phyloP scores from a whole-genome alignment of 2,797 vertebrate species.

The Syngnathus rostellatus region DNA sequence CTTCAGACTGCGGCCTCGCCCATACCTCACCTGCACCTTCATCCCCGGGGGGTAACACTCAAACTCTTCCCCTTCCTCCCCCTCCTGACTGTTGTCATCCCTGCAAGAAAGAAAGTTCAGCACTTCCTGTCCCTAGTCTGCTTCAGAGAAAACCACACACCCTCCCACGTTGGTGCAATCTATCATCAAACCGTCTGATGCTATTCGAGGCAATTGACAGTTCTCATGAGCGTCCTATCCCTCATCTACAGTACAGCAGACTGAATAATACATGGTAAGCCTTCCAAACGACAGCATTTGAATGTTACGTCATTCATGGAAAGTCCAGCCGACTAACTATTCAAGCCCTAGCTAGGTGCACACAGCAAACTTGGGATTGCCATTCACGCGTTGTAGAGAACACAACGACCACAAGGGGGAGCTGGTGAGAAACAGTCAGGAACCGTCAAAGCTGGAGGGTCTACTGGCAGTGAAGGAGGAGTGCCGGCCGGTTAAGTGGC shows the following conservation, averaged over 20 bases:
- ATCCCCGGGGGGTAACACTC: constrained; percentile 83
- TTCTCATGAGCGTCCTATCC: constrained; percentile 33
- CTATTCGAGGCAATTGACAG: constrained; percentile 14
- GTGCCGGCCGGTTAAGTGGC: constrained; percentile 43
- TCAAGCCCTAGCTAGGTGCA: constrained; percentile 35
- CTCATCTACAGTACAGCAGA: constrained; percentile 29
- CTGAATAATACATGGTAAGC: constrained; percentile 44
- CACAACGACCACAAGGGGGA: constrained; percentile 61
- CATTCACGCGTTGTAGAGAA: constrained; percentile 44
- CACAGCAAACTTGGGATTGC: constrained; percentile 34
- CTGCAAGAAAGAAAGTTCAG: constrained; percentile 82
- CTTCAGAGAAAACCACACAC: constrained; percentile 45
- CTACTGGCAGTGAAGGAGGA: constrained; percentile 34
- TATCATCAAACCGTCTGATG: constrained; percentile 12
- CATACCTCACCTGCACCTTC: constrained; percentile 86
- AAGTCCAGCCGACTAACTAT: constrained; percentile 40
- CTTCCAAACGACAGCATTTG: constrained; percentile 48
- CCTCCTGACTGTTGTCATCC: constrained; percentile 81
- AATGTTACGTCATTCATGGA: constrained; percentile 46
- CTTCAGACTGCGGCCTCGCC: constrained; percentile 79
- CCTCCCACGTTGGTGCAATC: constrained; percentile 34
- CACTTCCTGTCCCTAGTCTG: constrained; percentile 74
- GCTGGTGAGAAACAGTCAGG: constrained; percentile 54
- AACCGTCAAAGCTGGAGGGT: constrained; percentile 47
- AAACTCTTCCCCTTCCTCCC: constrained; percentile 81